These are phyloP conservation scores for Leucophora obtusa DNA, from an alignment of 2,888 invertebrate genomes.

Conservation along the genomic window DNA sequence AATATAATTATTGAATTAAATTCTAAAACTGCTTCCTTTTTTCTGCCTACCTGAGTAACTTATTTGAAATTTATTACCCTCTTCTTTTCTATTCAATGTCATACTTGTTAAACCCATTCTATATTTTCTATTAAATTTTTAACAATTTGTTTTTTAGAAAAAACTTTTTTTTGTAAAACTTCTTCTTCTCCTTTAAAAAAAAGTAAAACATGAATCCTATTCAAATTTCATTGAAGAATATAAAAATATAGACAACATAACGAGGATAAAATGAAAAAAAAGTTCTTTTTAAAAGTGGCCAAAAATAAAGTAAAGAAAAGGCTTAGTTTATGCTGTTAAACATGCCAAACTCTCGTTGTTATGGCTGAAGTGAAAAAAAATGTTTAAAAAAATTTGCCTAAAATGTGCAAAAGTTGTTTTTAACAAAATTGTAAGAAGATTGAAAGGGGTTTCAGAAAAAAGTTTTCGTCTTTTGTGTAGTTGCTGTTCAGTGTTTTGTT, in stretches of 20 bases:
- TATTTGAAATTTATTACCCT: too few relatives aligned
- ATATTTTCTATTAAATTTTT: too few relatives aligned
- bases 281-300: slow-evolving; percentile 26
- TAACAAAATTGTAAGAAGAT: slow-evolving; percentile 41
- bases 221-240: neutral
- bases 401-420: slow-evolving; percentile 24
- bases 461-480: neutral
- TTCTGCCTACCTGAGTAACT: too few relatives aligned
- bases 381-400: neutral
- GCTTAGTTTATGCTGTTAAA: slow-evolving; percentile 49
- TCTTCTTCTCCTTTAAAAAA: neutral
- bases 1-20: too few relatives aligned
- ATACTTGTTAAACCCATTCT: too few relatives aligned
- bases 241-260: slow-evolving; percentile 43
- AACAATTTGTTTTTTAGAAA: too few relatives aligned
- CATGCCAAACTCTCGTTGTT: slow-evolving; percentile 43
- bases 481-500: slow-evolving; percentile 19
- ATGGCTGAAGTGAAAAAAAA: neutral
- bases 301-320: slow-evolving; percentile 32
- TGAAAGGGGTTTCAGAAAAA: slow-evolving; percentile 21
- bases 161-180: too few relatives aligned
- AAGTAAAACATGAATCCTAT: neutral
- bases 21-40: too few relatives aligned
- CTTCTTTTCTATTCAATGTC: too few relatives aligned
- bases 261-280: slow-evolving; percentile 44